Conservation (phyloP, 2,888 invertebrate species). For the Exephanes ischioxanthus region DNA sequence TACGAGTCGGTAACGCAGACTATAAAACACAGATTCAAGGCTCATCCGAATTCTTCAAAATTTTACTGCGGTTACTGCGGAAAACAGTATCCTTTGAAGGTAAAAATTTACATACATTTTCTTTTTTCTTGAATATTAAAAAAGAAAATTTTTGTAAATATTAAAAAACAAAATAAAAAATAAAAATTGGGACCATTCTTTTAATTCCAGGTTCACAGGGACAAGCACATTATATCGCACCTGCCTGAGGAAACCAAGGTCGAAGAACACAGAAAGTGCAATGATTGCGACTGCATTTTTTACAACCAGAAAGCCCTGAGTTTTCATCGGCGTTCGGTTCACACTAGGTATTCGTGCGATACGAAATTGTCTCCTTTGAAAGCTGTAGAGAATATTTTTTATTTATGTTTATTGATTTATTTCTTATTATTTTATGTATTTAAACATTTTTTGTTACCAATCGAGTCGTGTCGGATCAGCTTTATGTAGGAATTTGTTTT, state of each 20-base stretch:
- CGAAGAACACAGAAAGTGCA: conserved; percentile 84
- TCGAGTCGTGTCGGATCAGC: too few relatives aligned
- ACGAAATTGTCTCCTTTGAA: background rate
- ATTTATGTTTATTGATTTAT: too few relatives aligned
- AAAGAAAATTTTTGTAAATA: conserved; percentile 59
- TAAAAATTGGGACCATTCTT: too few relatives aligned
- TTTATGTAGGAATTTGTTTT: too few relatives aligned
- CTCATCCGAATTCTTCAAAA: conserved; percentile 88
- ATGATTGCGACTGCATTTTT: conserved; percentile 87
- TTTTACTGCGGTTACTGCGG: conserved; percentile 90
- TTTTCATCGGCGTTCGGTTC: conserved; percentile 86
- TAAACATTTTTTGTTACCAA: too few relatives aligned
- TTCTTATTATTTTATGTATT: too few relatives aligned
- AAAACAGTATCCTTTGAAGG: conserved; percentile 89
- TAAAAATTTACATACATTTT: conserved; percentile 73
- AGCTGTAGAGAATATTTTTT: too few relatives aligned
- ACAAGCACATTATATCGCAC: conserved; percentile 87
- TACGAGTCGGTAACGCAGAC: conserved; percentile 88
- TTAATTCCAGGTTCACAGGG: conserved; percentile 86
- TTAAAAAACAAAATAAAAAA: conserved; percentile 71
- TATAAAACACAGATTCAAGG: conserved; percentile 89
- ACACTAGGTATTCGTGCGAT: conserved; percentile 81
- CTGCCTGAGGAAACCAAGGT: conserved; percentile 78
- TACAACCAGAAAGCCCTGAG: conserved; percentile 86
- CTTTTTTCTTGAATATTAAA: conserved; percentile 77